Evolutionary conservation across 2,888 invertebrate species (phyloP).

Genomic region (Meghimatium bilineatum): DNA sequence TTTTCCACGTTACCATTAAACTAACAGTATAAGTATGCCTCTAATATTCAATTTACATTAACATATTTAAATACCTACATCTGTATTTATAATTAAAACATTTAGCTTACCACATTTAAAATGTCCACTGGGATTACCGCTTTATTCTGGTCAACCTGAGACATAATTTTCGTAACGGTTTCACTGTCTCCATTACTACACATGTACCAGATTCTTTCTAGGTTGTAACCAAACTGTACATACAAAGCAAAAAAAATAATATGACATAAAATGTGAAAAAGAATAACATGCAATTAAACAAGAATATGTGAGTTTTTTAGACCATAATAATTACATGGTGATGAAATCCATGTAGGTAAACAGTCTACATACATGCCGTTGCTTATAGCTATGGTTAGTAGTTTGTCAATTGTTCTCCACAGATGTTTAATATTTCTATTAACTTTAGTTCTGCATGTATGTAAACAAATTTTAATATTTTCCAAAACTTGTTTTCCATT

Average conservation of each 20-base stretch:
- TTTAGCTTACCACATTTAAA: slow-evolving; percentile 60
- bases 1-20: too few relatives aligned
- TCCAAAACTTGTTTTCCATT: too few relatives aligned
- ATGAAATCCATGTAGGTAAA: too few relatives aligned
- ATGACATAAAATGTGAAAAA: neutral
- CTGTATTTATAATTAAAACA: neutral
- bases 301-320: neutral
- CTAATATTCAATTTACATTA: neutral
- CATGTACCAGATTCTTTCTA: slow-evolving; percentile 77
- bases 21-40: neutral
- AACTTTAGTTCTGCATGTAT: too few relatives aligned
- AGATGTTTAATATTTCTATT: too few relatives aligned
- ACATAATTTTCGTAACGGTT: slow-evolving; percentile 66
- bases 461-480: too few relatives aligned
- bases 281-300: neutral
- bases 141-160: slow-evolving; percentile 66
- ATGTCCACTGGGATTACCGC: slow-evolving; percentile 65
- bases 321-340: neutral
- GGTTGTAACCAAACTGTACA: slow-evolving; percentile 77
- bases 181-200: slow-evolving; percentile 67
- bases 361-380: too few relatives aligned
- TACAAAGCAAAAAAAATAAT: neutral
- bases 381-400: too few relatives aligned
- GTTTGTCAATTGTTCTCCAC: too few relatives aligned
- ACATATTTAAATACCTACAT: neutral